These are phyloP conservation scores for Philaethria dido DNA, from an alignment of 2,888 invertebrate species.

Conservation along the genomic window DNA sequence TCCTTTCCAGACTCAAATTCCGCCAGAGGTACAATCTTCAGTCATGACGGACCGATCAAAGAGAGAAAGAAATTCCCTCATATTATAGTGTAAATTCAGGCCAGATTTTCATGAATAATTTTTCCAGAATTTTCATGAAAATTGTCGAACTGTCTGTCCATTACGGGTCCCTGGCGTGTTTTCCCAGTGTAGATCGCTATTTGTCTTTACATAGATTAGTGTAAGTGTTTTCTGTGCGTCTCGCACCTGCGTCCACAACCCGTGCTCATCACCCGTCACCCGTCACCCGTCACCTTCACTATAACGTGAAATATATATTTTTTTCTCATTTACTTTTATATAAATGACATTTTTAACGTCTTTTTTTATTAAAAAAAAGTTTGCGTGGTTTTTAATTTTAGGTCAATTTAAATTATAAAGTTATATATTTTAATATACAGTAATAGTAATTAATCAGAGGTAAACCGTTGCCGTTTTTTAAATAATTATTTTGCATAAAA, in stretches of 20 bases:
- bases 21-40: no score
- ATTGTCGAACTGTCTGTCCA: background rate
- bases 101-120: background rate
- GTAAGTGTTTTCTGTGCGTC: slow-evolving; percentile 58
- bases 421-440: no score
- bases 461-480: no score
- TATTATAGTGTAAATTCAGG: no score
- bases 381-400: no score
- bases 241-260: slow-evolving; percentile 43
- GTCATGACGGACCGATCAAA: no score
- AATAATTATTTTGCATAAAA: no score
- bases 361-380: background rate
- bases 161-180: slow-evolving; percentile 46
- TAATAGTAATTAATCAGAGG: no score
- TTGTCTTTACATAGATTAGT: slow-evolving; percentile 76
- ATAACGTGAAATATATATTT: slow-evolving; percentile 22
- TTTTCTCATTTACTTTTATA: background rate
- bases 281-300: slow-evolving; percentile 36
- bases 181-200: slow-evolving; percentile 60
- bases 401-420: no score
- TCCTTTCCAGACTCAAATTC: no score
- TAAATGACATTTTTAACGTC: background rate
- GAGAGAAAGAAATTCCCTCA: no score
- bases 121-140: background rate
- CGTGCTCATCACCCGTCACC: slow-evolving; percentile 32